phyloP scores from a whole-genome alignment of 1,140 invertebrate genomes.

The Ruditapes philippinarum region DNA sequence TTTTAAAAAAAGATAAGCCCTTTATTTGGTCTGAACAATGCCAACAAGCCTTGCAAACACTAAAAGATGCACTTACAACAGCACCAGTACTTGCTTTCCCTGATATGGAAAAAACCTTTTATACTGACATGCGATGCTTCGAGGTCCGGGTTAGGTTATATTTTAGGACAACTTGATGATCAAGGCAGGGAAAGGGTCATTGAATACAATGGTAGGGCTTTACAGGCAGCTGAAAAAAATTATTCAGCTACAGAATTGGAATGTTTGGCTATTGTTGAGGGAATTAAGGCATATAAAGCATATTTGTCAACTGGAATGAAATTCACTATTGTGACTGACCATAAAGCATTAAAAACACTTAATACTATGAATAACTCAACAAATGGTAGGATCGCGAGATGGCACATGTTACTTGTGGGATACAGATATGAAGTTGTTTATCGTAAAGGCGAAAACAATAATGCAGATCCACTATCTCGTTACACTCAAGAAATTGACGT shows the following conservation, averaged over 20 bases:
- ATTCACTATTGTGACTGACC: constrained; percentile 88
- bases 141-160: constrained; percentile 36
- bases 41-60: constrained; percentile 4
- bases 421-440: constrained; percentile 44
- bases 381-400: constrained; percentile 82
- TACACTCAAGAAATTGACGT: neutral
- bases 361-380: constrained; percentile 78
- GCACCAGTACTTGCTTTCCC: constrained; percentile 11
- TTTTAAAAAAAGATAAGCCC: constrained; percentile 19
- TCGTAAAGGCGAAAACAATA: neutral
- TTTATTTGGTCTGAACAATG: constrained; percentile 37
- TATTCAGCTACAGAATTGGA: constrained; percentile 29
- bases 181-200: constrained; percentile 44
- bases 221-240: constrained; percentile 47
- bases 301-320: constrained; percentile 86
- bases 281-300: constrained; percentile 39
- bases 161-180: constrained; percentile 61
- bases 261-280: constrained; percentile 59
- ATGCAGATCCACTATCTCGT: constrained; percentile 11
- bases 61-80: constrained; percentile 8
- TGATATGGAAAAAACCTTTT: constrained; percentile 18
- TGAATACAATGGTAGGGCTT: constrained; percentile 41
- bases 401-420: constrained; percentile 49
- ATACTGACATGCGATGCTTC: constrained; percentile 43
- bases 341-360: constrained; percentile 77